Percentiles rank a stretch among this genome's conserved stretches.
These are phyloP conservation scores for Bellardia pandia DNA, from an alignment of 2,888 invertebrate genomes.

Conservation along the genomic window DNA sequence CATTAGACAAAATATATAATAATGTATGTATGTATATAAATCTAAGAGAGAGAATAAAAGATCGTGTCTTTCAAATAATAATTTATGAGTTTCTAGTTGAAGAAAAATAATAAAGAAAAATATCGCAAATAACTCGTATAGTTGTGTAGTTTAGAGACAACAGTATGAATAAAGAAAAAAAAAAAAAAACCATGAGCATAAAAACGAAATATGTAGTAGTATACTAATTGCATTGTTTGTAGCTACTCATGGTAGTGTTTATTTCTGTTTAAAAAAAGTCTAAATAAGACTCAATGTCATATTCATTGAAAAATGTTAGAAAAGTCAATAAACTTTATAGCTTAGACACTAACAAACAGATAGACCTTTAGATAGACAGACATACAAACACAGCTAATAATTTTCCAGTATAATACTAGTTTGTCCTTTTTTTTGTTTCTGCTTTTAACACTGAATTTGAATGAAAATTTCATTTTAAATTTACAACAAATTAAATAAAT, in stretches of 20 bases:
- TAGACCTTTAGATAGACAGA: slow-evolving; percentile 8
- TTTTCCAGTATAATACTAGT: neutral
- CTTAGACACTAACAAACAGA: neutral
- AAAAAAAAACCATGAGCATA: slow-evolving; percentile 11
- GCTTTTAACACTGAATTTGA: slow-evolving; percentile 23
- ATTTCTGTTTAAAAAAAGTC: neutral
- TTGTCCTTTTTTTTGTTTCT: neutral
- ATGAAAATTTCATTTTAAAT: slow-evolving; percentile 32
- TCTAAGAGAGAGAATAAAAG: neutral
- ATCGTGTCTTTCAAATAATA: slow-evolving; percentile 24
- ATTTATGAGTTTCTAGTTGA: slow-evolving; percentile 24
- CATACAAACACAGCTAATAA: neutral
- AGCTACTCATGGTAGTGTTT: neutral
- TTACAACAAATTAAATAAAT: slow-evolving; percentile 3
- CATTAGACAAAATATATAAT: slow-evolving; percentile 17
- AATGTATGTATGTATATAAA: too few relatives aligned
- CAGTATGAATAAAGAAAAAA: slow-evolving; percentile 13
- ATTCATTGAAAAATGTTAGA: slow-evolving; percentile 54
- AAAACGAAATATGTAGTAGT: slow-evolving; percentile 27
- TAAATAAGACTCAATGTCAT: slow-evolving; percentile 60
- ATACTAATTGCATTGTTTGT: slow-evolving; percentile 52
- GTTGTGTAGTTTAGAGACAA: slow-evolving; percentile 1
- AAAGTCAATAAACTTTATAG: slow-evolving; percentile 62
- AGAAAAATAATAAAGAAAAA: slow-evolving; percentile 8
- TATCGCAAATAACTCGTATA: neutral